These are phyloP conservation scores for Calosoma granatense DNA, from an alignment of 1,140 invertebrate species.

Conservation along the genomic window DNA sequence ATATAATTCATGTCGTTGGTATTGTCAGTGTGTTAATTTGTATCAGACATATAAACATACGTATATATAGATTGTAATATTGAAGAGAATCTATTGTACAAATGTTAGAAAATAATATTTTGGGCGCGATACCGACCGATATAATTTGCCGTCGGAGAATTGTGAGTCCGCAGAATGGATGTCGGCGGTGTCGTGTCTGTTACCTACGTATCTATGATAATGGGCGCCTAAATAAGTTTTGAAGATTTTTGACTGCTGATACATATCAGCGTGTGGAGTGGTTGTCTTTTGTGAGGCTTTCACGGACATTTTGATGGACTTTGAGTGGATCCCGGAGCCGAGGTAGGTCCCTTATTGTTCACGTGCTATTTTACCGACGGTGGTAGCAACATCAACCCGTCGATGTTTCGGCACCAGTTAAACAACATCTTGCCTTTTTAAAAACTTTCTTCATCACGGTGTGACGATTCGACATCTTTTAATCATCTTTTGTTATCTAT, in stretches of 20 bases:
- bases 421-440: background rate
- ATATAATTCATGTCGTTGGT: too few species aligned
- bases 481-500: background rate
- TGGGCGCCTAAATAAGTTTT: background rate
- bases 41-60: too few species aligned
- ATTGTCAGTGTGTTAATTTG: too few species aligned
- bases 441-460: background rate
- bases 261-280: slow-evolving; percentile 6
- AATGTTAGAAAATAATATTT: too few species aligned
- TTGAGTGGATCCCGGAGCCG: background rate
- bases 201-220: too few species aligned
- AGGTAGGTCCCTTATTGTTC: background rate
- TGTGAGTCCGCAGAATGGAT: too few species aligned
- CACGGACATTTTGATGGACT: slow-evolving; percentile 7
- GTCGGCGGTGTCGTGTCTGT: background rate
- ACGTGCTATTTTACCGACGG: background rate
- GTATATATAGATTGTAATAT: too few species aligned
- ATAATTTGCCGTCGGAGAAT: background rate
- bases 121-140: too few species aligned
- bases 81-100: too few species aligned
- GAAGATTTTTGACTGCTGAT: slow-evolving; percentile 2
- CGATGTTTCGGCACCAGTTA: background rate
- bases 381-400: background rate
- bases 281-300: slow-evolving; percentile 3
- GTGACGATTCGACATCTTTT: background rate